These are phyloP conservation scores for Paracyclopina nana DNA, from an alignment of 1,140 invertebrate genomes.

Conservation along the genomic window DNA sequence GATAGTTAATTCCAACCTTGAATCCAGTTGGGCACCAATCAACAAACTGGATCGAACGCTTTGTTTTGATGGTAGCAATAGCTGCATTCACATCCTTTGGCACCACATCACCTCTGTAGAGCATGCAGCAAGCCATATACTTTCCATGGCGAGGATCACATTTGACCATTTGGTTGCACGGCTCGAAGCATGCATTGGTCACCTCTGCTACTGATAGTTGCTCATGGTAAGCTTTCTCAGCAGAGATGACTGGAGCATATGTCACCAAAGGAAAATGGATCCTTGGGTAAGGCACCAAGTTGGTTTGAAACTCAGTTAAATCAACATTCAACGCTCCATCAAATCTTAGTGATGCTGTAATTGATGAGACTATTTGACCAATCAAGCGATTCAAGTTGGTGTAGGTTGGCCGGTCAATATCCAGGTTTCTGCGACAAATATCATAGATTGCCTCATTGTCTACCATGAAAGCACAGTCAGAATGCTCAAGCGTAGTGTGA, in stretches of 20 bases:
- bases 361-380: slow-evolving; percentile 30
- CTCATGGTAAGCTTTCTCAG: slow-evolving; percentile 46
- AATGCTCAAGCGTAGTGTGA: slow-evolving; percentile 34
- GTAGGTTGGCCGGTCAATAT: slow-evolving; percentile 47
- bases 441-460: slow-evolving; percentile 75
- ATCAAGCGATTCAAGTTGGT: slow-evolving; percentile 44
- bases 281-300: slow-evolving; percentile 45
- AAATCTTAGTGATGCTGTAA: slow-evolving; percentile 19
- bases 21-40: slow-evolving; percentile 35
- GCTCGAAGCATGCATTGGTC: slow-evolving; percentile 58
- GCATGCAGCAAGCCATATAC: slow-evolving; percentile 63
- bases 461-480: slow-evolving; percentile 51
- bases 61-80: slow-evolving; percentile 35
- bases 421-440: slow-evolving; percentile 47
- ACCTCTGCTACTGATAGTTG: slow-evolving; percentile 54
- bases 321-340: slow-evolving; percentile 39
- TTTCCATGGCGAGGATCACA: slow-evolving; percentile 40
- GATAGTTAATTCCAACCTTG: slow-evolving; percentile 24
- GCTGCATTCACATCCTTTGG: slow-evolving; percentile 37
- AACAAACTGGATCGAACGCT: slow-evolving; percentile 35
- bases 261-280: slow-evolving; percentile 55
- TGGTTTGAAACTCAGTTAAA: slow-evolving; percentile 35
- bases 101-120: slow-evolving; percentile 50
- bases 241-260: slow-evolving; percentile 51
- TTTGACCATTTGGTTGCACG: slow-evolving; percentile 62